These are phyloP conservation scores for Halcyon leucocephala DNA, from an alignment of 2,797 vertebrate genomes.

Conservation along the genomic window DNA sequence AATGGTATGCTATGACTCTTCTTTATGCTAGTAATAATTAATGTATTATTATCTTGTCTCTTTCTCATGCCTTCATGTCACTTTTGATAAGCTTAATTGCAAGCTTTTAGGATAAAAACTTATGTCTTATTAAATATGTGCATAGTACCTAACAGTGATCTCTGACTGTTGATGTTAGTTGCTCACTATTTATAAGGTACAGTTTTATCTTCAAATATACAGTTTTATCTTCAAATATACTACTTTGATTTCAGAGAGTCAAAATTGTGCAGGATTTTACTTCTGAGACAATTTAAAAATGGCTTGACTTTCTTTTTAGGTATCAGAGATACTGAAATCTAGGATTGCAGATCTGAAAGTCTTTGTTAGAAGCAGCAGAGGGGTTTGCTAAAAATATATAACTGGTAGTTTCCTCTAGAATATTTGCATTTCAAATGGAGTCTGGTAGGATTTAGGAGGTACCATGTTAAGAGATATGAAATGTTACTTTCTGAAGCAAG, in stretches of 20 bases:
- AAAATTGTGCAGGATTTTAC: not conserved
- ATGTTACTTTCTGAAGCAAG: not conserved
- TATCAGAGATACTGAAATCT: not conserved
- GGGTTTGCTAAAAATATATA: conserved; percentile 34
- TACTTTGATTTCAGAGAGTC: not conserved
- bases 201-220: not conserved
- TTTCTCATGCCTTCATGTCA: conserved; percentile 32
- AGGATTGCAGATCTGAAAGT: not conserved
- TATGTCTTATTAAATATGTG: not conserved
- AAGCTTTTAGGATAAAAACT: conserved; percentile 53
- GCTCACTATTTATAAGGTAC: conserved; percentile 26
- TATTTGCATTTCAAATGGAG: conserved; percentile 35
- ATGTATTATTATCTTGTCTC: conserved; percentile 61
- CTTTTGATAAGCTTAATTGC: conserved; percentile 56
- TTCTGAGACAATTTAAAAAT: not conserved
- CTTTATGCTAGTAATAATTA: conserved; percentile 52
- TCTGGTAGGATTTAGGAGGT: not conserved
- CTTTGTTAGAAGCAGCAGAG: conserved; percentile 17
- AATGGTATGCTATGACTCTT: conserved; percentile 60
- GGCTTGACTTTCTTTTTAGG: not conserved
- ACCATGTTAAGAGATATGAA: not conserved
- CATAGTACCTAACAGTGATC: not conserved
- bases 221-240: not conserved
- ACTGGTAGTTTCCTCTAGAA: conserved; percentile 13
- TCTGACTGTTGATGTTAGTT: not conserved